These are phyloP conservation scores for Saturnia pavonia DNA, from an alignment of 2,888 invertebrate species.

Conservation along the genomic window DNA sequence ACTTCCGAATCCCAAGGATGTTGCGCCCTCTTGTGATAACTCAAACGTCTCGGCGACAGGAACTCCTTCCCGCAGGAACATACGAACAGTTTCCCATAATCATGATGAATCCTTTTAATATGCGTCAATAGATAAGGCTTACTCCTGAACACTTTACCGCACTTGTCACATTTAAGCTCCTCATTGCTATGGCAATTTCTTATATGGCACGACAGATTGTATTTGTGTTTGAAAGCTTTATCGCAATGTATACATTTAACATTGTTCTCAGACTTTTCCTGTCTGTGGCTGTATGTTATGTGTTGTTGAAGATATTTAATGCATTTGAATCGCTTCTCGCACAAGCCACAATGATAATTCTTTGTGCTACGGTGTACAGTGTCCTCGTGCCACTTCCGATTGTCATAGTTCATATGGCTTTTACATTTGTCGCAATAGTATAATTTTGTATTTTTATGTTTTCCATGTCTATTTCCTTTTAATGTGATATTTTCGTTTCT, in stretches of 20 bases:
- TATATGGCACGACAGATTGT: not conserved
- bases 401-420: not conserved
- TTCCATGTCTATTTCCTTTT: not conserved
- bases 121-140: not conserved
- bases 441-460: not conserved
- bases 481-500: not conserved
- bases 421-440: not conserved
- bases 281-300: not conserved
- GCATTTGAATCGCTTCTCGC: not conserved
- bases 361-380: not conserved
- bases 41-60: not conserved
- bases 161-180: not conserved
- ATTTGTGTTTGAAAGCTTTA: not conserved
- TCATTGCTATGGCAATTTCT: not conserved
- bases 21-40: not conserved
- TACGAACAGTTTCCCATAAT: not conserved
- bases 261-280: not conserved
- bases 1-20: not conserved
- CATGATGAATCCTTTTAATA: not conserved
- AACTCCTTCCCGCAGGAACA: conserved; percentile 1
- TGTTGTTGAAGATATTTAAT: not conserved
- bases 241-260: not conserved
- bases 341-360: not conserved
- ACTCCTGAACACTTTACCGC: not conserved
- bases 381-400: not conserved